A percentile compares a stretch with the other conserved stretches of the same genome.
These are phyloP conservation scores for Pandion haliaetus DNA, from an alignment of 2,113 vertebrate species.

Conservation along the genomic window DNA sequence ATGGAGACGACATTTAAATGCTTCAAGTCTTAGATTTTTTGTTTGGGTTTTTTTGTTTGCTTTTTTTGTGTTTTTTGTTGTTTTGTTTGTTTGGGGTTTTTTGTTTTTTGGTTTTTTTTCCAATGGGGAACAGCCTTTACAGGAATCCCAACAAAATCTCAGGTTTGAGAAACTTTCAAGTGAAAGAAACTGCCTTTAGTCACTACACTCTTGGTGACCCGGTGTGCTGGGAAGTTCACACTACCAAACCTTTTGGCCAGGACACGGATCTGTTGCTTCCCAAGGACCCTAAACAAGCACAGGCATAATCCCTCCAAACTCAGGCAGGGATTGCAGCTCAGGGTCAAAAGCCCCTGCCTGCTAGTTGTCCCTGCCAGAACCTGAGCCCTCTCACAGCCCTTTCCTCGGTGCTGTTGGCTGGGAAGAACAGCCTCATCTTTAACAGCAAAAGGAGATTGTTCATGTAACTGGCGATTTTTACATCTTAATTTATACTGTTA, in stretches of 20 bases:
- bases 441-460: background rate
- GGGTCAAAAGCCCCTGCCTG: background rate
- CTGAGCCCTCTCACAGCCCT: background rate
- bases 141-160: background rate
- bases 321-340: background rate
- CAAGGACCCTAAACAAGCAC: background rate
- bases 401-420: background rate
- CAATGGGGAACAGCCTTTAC: background rate
- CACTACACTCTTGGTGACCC: background rate
- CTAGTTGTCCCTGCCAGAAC: background rate
- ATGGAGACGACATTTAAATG: background rate
- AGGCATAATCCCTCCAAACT: accelerated
- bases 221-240: background rate
- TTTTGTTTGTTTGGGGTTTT: too few relatives aligned
- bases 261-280: background rate
- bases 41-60: background rate
- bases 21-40: background rate
- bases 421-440: background rate
- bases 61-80: too few relatives aligned
- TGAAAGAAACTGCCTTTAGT: background rate
- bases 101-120: background rate
- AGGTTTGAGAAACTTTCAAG: background rate
- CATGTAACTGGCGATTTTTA: background rate
- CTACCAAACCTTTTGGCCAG: background rate
- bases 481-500: background rate